Base-by-base conservation (phyloP, 2,113 vertebrate genomes). In the Pseudorectes ferrugineus region DNA sequence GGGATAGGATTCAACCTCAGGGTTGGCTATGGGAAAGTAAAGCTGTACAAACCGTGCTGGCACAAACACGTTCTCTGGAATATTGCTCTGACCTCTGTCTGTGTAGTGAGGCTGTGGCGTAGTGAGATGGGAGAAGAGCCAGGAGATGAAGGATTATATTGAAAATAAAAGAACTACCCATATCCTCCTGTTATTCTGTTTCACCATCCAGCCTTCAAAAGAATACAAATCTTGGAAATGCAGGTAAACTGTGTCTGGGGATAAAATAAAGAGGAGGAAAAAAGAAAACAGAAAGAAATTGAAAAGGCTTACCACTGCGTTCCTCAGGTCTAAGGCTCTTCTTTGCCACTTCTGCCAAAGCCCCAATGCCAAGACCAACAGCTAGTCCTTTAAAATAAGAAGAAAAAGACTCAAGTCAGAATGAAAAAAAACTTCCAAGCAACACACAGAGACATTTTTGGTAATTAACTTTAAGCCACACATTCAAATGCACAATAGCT, bases 321-420 rank as follows among this genome's bases (percentile, higher is more conserved):
- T 98, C 98, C 43, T 98, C 99, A 9, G 97, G 57, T 67, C 99
- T 97, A 74, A 99, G 98, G 84, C 98, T 99, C 97, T 99, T 99
- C 98, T 99, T 99, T 26, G 99, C 99, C 7, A 99, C 99, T 96
- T 99, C 99, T 19, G 99, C 99, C 85, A 99, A 79, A 0, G 99
- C 99, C 48, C 99, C 99, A 15, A 99, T 98, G 71, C 99, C 99
- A 96, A 99, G 98, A 66, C 99, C 99, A 67, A 99, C 98, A 19
- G 99, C 99, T 25, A 99, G 96, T 68, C 99, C 99, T 99, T 88
- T 62, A 97, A 92, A 94, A 62, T 10, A 89, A 82, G 8, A 35
- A 61, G 25, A 71, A 72, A 79, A 40, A 52, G 6, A 46, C 20
- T 5, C 12, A 65, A 25, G 36, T 92, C 71, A 92, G 62, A 51